Evolutionary conservation across 53 echinoderm and acorn worm genomes (phyloP).

Genomic region (Crossaster papposus): DNA sequence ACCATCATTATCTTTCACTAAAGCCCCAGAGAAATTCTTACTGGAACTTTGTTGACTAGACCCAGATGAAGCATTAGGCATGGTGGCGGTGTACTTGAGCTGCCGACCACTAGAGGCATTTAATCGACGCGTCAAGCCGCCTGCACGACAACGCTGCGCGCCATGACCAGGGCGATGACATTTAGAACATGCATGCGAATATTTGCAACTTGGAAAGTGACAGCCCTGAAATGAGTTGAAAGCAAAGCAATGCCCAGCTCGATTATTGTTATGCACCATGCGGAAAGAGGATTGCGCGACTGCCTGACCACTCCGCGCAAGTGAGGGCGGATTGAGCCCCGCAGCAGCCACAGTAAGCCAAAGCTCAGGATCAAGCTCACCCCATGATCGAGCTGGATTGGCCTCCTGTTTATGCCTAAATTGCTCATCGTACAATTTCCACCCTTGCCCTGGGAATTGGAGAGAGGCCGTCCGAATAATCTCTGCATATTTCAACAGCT

Average conservation of each 20-base stretch:
- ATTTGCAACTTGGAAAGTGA: not conserved
- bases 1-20: not conserved
- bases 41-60: not conserved
- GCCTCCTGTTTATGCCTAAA: conserved; percentile 25
- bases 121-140: not conserved
- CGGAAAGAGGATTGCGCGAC: not conserved
- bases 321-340: not conserved
- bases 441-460: conserved; percentile 19
- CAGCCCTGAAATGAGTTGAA: not conserved
- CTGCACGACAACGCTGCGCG: not conserved
- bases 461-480: conserved; percentile 10
- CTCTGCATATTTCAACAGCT: conserved; percentile 43
- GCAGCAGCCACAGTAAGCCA: not conserved
- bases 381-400: not conserved
- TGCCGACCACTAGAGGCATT: not conserved
- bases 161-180: not conserved
- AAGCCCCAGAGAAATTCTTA: not conserved
- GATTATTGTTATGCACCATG: not conserved
- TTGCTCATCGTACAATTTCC: conserved; percentile 49
- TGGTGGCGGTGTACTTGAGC: not conserved
- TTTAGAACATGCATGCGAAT: not conserved
- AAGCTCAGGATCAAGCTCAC: not conserved
- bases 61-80: not conserved
- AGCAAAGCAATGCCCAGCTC: not conserved
- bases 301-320: not conserved